Evolutionary conservation across 2,113 vertebrate genomes (phyloP), one percentile per base, ranked within the genome.

Genomic region (Vulpes lagopus): DNA sequence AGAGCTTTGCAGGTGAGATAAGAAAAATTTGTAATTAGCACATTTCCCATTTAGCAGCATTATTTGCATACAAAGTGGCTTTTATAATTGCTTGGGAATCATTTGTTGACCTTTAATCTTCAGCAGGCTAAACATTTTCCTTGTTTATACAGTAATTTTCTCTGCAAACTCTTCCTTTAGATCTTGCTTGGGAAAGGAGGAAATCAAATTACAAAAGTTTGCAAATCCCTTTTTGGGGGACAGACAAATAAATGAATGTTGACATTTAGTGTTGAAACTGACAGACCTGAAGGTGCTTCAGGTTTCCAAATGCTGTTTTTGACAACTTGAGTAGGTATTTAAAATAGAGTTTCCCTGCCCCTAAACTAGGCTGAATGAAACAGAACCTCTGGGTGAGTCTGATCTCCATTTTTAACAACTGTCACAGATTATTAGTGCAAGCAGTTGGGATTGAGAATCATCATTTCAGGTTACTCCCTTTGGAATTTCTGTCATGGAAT

Each of bases 51-150:
- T 85, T 94, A 51, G 84, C 59, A 78, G 69, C 17, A 62, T 89
- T 95, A 95, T 97, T 97, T 97, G 96, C 95, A 97, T 95, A 90
- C 87, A 94, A 96, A 97, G 55, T 95, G 82, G 74, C 38, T 96
- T 96, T 87, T 97, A 78, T 96, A 97, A 95, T 97, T 96, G 84
- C 90, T 83, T 95, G 51, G 80, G 67, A 83, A 83, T 38, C 74
- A 94, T 97, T 97, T 96, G 94, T 96, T 97, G 97, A 97, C 97
- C 95, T 97, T 97, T 95, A 89, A 92, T 97, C 96, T 97, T 98
- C 73, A 95, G 67, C 85, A 92, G 80, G 92, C 95, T 97, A 98
- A 97, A 96, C 80, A 95, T 94, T 96, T 96, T 95, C 49, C 90
- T 85, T 97, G 60, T 98, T 97, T 95, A 74, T 76, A 84, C 15